Percentiles rank a stretch among this genome's conserved stretches.
phyloP scores from a whole-genome alignment of 2,113 vertebrate species.

The Charadrius vociferus region DNA sequence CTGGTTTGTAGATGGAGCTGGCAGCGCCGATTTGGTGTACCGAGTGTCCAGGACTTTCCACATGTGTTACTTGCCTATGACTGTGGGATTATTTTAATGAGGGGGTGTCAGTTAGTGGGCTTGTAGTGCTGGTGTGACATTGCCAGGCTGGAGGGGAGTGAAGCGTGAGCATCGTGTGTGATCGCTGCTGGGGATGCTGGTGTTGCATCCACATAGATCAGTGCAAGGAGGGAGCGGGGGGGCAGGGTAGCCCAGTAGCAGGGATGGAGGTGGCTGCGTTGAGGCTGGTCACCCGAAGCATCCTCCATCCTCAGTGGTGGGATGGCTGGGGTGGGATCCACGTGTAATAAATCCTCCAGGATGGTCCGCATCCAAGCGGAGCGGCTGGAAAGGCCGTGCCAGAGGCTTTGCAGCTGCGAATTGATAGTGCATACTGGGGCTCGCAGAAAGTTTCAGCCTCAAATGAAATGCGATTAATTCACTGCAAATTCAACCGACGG shows the following conservation, averaged over 20 bases:
- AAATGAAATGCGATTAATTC: neutral
- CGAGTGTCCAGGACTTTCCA: neutral
- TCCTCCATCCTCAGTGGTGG: neutral
- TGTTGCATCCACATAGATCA: fast-evolving
- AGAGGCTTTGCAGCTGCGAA: neutral
- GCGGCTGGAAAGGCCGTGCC: neutral
- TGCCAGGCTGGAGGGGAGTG: neutral
- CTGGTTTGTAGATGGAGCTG: neutral
- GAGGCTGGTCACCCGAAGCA: neutral
- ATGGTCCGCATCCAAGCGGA: neutral
- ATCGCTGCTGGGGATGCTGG: fast-evolving
- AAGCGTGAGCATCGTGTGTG: neutral
- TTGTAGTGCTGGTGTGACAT: neutral
- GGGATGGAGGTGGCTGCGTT: neutral
- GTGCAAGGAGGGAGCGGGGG: neutral
- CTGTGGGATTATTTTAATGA: neutral
- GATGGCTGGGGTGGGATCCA: neutral
- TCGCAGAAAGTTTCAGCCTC: neutral
- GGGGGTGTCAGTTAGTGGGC: neutral
- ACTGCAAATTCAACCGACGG: neutral
- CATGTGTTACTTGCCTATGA: neutral
- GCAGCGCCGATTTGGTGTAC: neutral
- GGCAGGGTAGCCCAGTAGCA: fast-evolving
- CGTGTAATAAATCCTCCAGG: neutral
- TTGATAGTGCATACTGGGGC: fast-evolving